Evolutionary conservation across 1,140 invertebrate genomes (phyloP), one percentile per base, ranked within the genome.

Genomic region (Dreissena rostriformis): DNA sequence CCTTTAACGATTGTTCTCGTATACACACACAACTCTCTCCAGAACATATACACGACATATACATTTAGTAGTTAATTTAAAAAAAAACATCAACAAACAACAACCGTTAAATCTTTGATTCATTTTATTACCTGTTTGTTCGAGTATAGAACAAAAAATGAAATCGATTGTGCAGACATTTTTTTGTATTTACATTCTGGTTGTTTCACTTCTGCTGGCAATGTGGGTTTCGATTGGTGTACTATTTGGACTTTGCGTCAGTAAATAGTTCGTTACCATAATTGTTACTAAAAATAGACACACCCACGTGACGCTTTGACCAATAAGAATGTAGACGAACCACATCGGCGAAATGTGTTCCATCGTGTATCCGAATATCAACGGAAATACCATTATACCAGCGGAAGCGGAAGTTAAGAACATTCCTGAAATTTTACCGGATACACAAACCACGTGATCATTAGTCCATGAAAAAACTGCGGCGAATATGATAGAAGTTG

Each of bases 401-500:
- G 72, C 67, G 29, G 88, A 86, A 5, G 87, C 66, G 10, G 86
- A 86, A 55, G 85, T 86, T 19, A 88, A 51, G 61, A 88, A 86
- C 26, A 86, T 63, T n/a, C 87, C 85, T 22, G 86, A 80, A 24
- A 88, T 71, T 68, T 84, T 88, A 15, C 89, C 89, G 0, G 86
- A 87, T 1, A 90, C 85, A 15, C n/a, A 39, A 28, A 89, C 19
- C 1, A 90, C 26, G 63, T 88, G 82, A 53, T 86, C 86, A 39
- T 90, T 82, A 10, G 86, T 86, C 88, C 88, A 90, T 12, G 82
- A 85, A 51, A 90, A 88, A 4, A 85, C 79, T 8, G 87, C 83
- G 0, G 89, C 88, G 81, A 89, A 88, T 26, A 89, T 85, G 14
- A 88, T 68, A 1, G 89, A 89, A 49, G 84, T 81, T 10, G 89